These are phyloP conservation scores for Leptocoma aspasia DNA, from an alignment of 2,113 vertebrate species.

Conservation along the genomic window DNA sequence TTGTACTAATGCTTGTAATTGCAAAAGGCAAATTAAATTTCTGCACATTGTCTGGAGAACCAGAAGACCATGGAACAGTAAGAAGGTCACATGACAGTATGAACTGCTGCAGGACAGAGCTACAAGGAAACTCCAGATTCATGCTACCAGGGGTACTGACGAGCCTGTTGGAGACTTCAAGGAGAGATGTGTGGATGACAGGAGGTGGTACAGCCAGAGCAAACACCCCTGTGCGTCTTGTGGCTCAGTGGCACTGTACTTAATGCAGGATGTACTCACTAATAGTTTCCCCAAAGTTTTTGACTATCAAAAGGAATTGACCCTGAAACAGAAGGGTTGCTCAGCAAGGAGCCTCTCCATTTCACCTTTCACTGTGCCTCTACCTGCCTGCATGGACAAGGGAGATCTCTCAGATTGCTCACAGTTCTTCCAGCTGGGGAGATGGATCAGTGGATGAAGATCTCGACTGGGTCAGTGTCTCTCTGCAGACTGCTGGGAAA, in stretches of 20 bases:
- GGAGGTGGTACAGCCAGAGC: not conserved
- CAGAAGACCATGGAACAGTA: not conserved
- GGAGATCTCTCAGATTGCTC: not conserved
- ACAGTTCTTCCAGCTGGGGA: not conserved
- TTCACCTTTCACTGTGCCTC: not conserved
- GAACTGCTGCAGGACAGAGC: not conserved
- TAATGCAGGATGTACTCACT: accelerated
- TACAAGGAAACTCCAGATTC: not conserved
- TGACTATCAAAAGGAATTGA: not conserved
- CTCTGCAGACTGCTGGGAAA: not conserved
- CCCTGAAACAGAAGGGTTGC: not conserved
- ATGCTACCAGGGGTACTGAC: not conserved
- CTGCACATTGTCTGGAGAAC: not conserved
- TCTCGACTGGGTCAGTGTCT: not conserved
- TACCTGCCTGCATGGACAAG: accelerated
- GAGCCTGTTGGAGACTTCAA: not conserved
- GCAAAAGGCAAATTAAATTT: conserved; percentile 33
- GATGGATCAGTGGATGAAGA: not conserved
- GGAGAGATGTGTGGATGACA: not conserved
- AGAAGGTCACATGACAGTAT: not conserved
- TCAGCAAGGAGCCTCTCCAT: not conserved
- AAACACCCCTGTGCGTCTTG: not conserved
- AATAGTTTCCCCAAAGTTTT: not conserved
- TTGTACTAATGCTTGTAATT: conserved; percentile 2
- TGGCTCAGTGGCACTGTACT: not conserved